Base-by-base conservation (phyloP, 92 coral and sea anemone species). In the Actinostola sp. region DNA sequence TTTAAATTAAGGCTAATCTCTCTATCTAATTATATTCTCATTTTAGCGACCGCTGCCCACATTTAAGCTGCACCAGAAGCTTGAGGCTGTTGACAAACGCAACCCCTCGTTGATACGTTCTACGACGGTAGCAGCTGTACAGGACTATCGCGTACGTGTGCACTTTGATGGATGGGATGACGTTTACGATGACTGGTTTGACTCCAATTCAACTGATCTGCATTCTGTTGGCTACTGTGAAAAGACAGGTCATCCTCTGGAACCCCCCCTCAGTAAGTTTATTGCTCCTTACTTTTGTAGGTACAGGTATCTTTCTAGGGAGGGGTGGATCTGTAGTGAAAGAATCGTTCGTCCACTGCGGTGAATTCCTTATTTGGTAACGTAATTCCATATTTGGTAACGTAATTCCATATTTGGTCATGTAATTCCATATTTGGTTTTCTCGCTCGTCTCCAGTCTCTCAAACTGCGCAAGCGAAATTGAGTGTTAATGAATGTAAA, bases 131-230 rank as follows among this genome's bases (percentile, higher is more conserved):
- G 92, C 95, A 3, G 84, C 81, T 1, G 46, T 88, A 0, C 92
- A 88, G 46, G 89, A 86, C 8, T 91, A 80, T 76, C 87, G 97
- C 56, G 84, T 91, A 24, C 81, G 76, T 77, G 76, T 94, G 32
- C 97, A 86, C 57, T 91, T 85, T 83, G 98, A 94, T 56, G 98
- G 98, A 67, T 94, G 98, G 98, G 98, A 94, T 66, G 94, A 94
- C 29, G 84, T 94, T 36, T 94, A 94, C 30, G 97, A 94, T 61
- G 98, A 94, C 76, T 94, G 98, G 98, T 92, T 88, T 77, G 98
- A 94, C 67, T 81, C 95, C 2, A 96, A 94, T 39, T 94, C 97
- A 7, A 71, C 71, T 29, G 98, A 94, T 36, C 65, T 94, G 9
- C 98, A 92, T 57, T 94, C 97, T 8, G 92, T 85, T 65, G 94